phyloP scores from a whole-genome alignment of 2,113 vertebrate species.

The Engraulis encrasicolus region DNA sequence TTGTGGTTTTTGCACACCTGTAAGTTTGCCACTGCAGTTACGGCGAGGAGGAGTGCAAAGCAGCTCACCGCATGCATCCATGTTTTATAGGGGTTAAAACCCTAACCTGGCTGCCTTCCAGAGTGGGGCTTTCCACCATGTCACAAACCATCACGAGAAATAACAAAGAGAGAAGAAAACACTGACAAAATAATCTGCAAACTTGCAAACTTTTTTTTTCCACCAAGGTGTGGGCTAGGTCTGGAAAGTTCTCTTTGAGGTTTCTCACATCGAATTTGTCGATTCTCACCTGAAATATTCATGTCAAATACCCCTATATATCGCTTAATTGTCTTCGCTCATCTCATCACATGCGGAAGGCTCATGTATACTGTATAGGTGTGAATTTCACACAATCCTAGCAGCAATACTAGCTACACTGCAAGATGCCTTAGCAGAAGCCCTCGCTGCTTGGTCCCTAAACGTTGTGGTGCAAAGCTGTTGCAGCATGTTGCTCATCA shows the following conservation, averaged over 20 bases:
- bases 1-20: constrained; percentile 82
- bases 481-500: neutral
- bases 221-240: constrained; percentile 5
- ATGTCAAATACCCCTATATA: neutral
- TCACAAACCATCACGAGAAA: constrained; percentile 42
- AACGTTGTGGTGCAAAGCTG: neutral
- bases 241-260: constrained; percentile 6
- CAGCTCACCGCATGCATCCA: constrained; percentile 81
- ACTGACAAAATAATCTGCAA: constrained; percentile 16
- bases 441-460: too few relatives aligned
- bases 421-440: too few relatives aligned
- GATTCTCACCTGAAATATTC: neutral
- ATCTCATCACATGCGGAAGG: neutral
- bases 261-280: constrained; percentile 10
- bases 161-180: constrained; percentile 57
- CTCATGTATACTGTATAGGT: neutral
- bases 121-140: constrained; percentile 76
- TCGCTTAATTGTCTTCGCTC: neutral
- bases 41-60: constrained; percentile 66
- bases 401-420: neutral
- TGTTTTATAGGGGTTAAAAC: constrained; percentile 76
- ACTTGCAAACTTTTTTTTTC: constrained; percentile 19
- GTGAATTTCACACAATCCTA: neutral
- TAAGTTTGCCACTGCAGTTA: constrained; percentile 73
- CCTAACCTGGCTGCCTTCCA: constrained; percentile 56